Base-by-base conservation (phyloP, 2,888 invertebrate genomes). In the Caenorhabditis sinica region DNA sequence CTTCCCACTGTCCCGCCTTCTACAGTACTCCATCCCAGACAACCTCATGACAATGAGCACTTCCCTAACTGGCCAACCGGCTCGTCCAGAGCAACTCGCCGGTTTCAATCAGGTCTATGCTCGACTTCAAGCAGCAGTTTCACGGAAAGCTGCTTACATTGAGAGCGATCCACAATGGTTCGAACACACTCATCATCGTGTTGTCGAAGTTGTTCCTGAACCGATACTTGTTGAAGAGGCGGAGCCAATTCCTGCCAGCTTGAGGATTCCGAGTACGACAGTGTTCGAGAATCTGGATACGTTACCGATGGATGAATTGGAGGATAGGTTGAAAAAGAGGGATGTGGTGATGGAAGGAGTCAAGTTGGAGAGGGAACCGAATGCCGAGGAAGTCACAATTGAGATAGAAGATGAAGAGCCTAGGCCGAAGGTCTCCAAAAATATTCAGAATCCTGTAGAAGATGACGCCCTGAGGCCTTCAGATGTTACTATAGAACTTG, bases 1-100 rank as follows among this genome's bases (percentile, higher is more conserved):
- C 25, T 91, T 88, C 69, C 87, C 91, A 6, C 76, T 92, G 1
- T 82, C 86, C 15, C 90, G 90, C 9, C 82, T 89, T 11, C 86
- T 92, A 13, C 92, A 91, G 76, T 92, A 91, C 81, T 83, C 90
- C 20, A 80, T 92, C 20, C 92, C 92, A 1, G 90, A 90, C 36
- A 92, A 90, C 66, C 69, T 92, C 4, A 83, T 85, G 9, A 88
- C 88, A 0, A 77, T 92, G 15, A 80, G 89, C 17, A 74, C 87
- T 13, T 65, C 83, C 0, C 17, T 88, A 8, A 82, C 63, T 56
- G 85, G 87, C 17, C 66, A 74, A 28, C 28, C 74, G 13, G 23
- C 61, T 6, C 60, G 69, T 40, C 17, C 36, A 4, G 73, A 83
- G 8, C 85, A 90, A 9, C 53, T 91, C 5, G 69, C 77, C 28